Evolutionary conservation across 2,797 vertebrate genomes (phyloP).

Genomic region (Melanotaenia pygmaea): DNA sequence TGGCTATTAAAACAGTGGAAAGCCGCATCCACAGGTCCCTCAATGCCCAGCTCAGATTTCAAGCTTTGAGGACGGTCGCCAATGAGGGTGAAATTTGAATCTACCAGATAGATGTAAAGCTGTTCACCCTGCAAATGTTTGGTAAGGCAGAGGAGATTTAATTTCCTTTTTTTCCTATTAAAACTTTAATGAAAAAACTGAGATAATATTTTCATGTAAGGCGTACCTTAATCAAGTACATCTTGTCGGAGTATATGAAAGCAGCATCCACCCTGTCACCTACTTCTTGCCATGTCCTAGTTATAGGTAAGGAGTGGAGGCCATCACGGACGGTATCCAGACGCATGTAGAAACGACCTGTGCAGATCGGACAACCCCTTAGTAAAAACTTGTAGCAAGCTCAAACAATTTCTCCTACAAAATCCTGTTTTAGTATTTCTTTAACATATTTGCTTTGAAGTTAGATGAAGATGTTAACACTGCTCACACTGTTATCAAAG

Average conservation of each 20-base stretch:
- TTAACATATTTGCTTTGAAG: too few relatives aligned
- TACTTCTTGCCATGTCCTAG: slow-evolving; percentile 82
- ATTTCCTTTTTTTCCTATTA: not conserved
- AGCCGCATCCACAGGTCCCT: slow-evolving; percentile 82
- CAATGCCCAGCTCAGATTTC: slow-evolving; percentile 83
- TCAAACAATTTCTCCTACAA: too few relatives aligned
- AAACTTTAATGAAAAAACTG: not conserved
- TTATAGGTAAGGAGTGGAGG: slow-evolving; percentile 84
- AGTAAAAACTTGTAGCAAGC: slow-evolving; percentile 4
- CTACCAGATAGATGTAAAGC: slow-evolving; percentile 85
- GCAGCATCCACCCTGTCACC: slow-evolving; percentile 82
- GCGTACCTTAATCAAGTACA: slow-evolving; percentile 89
- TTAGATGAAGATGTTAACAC: too few relatives aligned
- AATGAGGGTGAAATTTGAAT: slow-evolving; percentile 78
- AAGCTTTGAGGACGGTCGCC: slow-evolving; percentile 87
- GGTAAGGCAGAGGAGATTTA: not conserved
- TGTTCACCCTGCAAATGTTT: slow-evolving; percentile 79
- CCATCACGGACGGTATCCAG: slow-evolving; percentile 84
- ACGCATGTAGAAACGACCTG: slow-evolving; percentile 82
- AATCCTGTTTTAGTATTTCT: not conserved
- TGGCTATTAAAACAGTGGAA: too few relatives aligned
- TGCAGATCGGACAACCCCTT: not conserved
- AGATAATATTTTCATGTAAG: accelerated
- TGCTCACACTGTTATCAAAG: too few relatives aligned
- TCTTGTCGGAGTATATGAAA: slow-evolving; percentile 83